Evolutionary conservation across 2,797 vertebrate species (phyloP).

Genomic region (Rallus crepitans): DNA sequence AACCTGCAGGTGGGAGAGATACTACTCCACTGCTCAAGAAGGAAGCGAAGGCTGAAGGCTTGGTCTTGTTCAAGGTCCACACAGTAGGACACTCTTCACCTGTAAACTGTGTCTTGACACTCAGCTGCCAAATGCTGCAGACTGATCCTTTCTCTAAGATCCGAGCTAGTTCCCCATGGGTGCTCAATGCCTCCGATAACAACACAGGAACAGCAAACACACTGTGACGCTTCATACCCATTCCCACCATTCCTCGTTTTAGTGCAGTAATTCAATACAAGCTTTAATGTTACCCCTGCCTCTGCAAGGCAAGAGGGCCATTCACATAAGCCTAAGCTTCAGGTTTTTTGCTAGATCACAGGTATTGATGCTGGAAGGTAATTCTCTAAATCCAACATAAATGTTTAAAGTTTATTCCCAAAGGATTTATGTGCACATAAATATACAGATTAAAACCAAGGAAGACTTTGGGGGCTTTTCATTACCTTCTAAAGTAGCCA

Average conservation of each 20-base stretch:
- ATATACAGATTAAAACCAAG: slow-evolving; percentile 34
- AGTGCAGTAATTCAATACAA: neutral
- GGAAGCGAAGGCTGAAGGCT: neutral
- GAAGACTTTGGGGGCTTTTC: neutral
- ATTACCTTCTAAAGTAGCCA: slow-evolving; percentile 18
- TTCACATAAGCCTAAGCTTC: neutral
- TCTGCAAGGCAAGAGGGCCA: neutral
- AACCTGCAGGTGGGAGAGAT: neutral
- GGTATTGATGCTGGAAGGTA: neutral
- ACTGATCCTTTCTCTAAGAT: neutral
- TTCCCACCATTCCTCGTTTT: neutral
- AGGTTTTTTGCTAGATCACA: neutral
- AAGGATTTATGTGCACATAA: slow-evolving; percentile 5
- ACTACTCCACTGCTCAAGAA: neutral
- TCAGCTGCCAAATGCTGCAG: neutral
- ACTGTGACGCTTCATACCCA: rapidly evolving
- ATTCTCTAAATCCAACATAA: slow-evolving; percentile 1
- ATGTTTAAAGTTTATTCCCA: slow-evolving; percentile 27
- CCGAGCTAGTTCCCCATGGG: rapidly evolving
- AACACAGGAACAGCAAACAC: neutral
- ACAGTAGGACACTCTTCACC: neutral
- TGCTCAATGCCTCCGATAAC: neutral
- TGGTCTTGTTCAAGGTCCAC: neutral
- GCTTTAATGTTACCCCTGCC: neutral
- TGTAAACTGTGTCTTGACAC: neutral